Percentiles rank a stretch among this genome's conserved stretches.
Evolutionary conservation across 2,797 vertebrate genomes (phyloP).

Genomic region (Ceryle rudis): DNA sequence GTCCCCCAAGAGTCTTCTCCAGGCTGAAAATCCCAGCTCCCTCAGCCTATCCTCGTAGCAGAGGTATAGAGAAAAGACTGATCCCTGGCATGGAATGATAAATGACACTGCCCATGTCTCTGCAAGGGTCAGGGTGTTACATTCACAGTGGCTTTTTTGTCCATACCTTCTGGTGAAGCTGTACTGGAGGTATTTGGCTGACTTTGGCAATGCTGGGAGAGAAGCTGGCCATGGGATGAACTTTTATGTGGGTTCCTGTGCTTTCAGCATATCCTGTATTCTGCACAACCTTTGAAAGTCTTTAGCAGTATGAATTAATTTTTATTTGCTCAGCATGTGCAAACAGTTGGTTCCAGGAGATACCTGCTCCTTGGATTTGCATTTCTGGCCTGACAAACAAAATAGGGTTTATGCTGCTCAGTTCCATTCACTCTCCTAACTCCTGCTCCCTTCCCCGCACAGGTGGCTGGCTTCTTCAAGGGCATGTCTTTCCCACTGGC

Average conservation of each 20-base stretch:
- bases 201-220: neutral
- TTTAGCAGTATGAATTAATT: neutral
- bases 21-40: too few relatives aligned
- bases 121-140: neutral
- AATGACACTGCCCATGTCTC: neutral
- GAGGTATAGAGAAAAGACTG: neutral
- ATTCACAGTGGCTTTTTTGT: neutral
- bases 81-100: neutral
- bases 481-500: slow-evolving; percentile 96
- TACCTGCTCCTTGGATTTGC: neutral
- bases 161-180: neutral
- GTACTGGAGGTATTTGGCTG: neutral
- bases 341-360: neutral
- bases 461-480: slow-evolving; percentile 94
- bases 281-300: neutral
- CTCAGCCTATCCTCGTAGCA: too few relatives aligned
- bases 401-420: neutral
- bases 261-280: neutral
- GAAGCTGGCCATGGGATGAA: neutral
- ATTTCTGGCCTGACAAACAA: neutral
- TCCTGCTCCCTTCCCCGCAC: neutral
- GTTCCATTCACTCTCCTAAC: neutral
- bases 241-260: accelerated
- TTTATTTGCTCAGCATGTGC: neutral
- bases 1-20: too few relatives aligned